Evolutionary conservation across 2,888 invertebrate species (phyloP).

Genomic region (Drosophila leonis): DNA sequence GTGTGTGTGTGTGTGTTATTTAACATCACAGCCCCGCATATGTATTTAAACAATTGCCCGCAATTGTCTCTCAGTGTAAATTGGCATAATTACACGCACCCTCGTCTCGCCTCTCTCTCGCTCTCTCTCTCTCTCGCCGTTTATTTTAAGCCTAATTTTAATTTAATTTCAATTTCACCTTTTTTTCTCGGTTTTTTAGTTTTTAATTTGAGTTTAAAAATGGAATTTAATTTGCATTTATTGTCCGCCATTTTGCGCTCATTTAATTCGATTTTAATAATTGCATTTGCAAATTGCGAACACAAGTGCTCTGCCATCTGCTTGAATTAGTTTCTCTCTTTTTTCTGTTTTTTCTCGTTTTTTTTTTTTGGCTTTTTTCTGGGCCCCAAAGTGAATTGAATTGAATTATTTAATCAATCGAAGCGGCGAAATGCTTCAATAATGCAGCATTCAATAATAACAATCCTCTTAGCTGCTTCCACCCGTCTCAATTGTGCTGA

Average conservation of each 20-base stretch:
- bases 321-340: background rate
- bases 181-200: background rate
- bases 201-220: background rate
- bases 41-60: conserved; percentile 29
- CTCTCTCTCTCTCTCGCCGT: background rate
- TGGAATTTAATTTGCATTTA: conserved; percentile 20
- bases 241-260: conserved; percentile 15
- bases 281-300: background rate
- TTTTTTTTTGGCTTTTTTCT: background rate
- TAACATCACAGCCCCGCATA: conserved; percentile 23
- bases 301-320: conserved; percentile 10
- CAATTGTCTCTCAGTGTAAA: conserved; percentile 48
- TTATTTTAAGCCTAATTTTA: conserved; percentile 5
- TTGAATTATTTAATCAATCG: conserved; percentile 12
- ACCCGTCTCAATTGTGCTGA: background rate
- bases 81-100: conserved; percentile 52
- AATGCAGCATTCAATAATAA: conserved; percentile 2
- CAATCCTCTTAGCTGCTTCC: background rate
- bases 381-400: background rate
- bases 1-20: conserved; percentile 19
- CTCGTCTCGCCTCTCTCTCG: background rate
- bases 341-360: background rate
- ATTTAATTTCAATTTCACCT: background rate
- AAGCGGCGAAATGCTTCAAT: background rate
- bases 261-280: conserved; percentile 20